Base-by-base conservation (phyloP, 2,888 invertebrate genomes). In the Dryomyza anilis region DNA sequence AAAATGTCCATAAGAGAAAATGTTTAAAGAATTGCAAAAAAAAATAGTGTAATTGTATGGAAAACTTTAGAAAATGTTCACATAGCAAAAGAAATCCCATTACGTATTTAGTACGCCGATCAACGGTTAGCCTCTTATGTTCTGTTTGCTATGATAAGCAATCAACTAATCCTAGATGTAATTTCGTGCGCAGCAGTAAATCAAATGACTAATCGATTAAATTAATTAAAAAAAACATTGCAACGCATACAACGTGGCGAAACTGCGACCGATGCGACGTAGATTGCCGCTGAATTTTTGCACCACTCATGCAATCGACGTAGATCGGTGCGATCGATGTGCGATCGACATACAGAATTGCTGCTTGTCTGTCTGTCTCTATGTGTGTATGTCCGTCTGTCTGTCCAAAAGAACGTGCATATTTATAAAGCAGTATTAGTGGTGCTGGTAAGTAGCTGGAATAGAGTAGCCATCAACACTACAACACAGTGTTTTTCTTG, bases 181-280 rank as follows among this genome's bases (percentile, higher is more conserved):
- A 67, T 52, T 66, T 45, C 64, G 69, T 71, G 70, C 64, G 70
- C 69, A 70, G 71, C 71, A 64, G 74, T 78, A 76, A 80, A 79
- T 81, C 80, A 80, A 75, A 72, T 72, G 73, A 66, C 72, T 77
- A 80, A 79, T 80, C 78, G 80, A 76, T 76, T 76, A 75, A 72
- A 78, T 76, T 78, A 80, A 78, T 79, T 79, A 80, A 72, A 70
- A 67, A 68, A 67, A 70, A 69, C 65, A 59, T 46, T 65, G 63
- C 36, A 27, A 33, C 29, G 27, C n/a, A n/a, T n/a, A n/a, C n/a
- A n/a, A n/a, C n/a, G n/a, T n/a, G n/a, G n/a, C n/a, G n/a, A n/a
- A n/a, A n/a, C n/a, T n/a, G n/a, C n/a, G n/a, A n/a, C n/a, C n/a
- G n/a, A n/a, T n/a, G 61, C 53, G 25, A 48, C 63, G n/a, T 52